Evolutionary conservation across 2,797 vertebrate genomes (phyloP).

Genomic region (Halcyon smyrnensis): DNA sequence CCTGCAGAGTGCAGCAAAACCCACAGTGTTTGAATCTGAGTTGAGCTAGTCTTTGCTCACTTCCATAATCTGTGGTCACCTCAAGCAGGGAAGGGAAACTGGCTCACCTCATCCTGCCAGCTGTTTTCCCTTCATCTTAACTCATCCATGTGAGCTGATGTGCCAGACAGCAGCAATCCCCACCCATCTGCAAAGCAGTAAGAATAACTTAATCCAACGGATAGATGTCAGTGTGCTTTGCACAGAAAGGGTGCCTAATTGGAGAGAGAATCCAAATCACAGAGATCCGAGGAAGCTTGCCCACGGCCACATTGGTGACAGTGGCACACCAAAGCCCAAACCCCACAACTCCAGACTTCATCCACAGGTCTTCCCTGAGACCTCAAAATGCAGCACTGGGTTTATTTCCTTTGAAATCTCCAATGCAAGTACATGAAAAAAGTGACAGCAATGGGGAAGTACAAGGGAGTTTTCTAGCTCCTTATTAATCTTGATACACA

Average conservation of each 20-base stretch:
- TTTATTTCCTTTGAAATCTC: not conserved
- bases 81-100: not conserved
- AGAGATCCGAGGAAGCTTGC: not conserved
- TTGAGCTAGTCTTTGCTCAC: not conserved
- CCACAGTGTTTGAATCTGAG: not conserved
- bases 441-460: not conserved
- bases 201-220: not conserved
- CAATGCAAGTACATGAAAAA: not conserved
- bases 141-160: not conserved
- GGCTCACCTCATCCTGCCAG: not conserved
- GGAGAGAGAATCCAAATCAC: not conserved
- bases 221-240: not conserved
- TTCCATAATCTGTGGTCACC: not conserved
- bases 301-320: not conserved
- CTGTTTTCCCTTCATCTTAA: not conserved
- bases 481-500: not conserved
- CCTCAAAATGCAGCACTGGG: not conserved
- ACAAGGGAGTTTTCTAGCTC: not conserved
- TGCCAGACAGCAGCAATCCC: not conserved
- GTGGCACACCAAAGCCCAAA: not conserved
- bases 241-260: not conserved
- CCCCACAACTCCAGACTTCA: not conserved
- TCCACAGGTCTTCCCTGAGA: not conserved
- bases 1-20: conserved; percentile 54
- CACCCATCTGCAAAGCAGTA: not conserved